phyloP scores from a whole-genome alignment of 2,113 vertebrate species.

The Epinephelus cyanopodus region DNA sequence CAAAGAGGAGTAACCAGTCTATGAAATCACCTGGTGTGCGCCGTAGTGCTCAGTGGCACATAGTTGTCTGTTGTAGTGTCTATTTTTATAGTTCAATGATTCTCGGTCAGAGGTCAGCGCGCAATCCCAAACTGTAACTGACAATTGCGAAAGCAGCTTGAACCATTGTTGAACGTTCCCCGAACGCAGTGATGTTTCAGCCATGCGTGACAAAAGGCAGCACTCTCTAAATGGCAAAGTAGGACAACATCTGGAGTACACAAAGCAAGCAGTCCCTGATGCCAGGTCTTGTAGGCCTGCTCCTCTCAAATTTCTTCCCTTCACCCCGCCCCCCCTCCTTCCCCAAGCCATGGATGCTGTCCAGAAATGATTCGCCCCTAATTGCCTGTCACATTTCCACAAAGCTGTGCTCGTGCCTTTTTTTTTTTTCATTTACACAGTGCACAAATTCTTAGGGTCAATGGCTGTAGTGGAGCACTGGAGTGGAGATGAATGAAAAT shows the following conservation, averaged over 20 bases:
- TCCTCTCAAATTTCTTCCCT: constrained; percentile 20
- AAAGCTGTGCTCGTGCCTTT: constrained; percentile 9
- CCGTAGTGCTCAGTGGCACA: not conserved
- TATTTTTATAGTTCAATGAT: not conserved
- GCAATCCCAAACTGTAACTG: constrained; percentile 14
- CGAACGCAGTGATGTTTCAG: constrained; percentile 43
- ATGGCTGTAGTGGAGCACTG: not conserved
- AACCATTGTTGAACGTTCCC: constrained; percentile 29
- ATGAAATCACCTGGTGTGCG: not conserved
- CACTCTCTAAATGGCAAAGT: constrained; percentile 54
- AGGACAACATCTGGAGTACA: constrained; percentile 67
- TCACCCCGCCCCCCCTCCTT: not conserved
- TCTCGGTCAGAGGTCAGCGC: not conserved
- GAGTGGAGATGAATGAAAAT: constrained; percentile 11
- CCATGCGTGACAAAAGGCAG: constrained; percentile 39
- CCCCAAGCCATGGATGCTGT: constrained; percentile 9
- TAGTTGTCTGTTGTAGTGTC: not conserved
- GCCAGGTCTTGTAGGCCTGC: constrained; percentile 41
- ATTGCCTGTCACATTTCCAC: constrained; percentile 53
- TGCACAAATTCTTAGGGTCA: constrained; percentile 35
- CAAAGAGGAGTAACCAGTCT: not conserved
- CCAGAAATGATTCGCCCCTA: constrained; percentile 45
- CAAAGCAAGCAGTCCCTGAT: constrained; percentile 21
- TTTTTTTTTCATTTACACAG: not conserved
- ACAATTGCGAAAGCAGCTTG: constrained; percentile 19